phyloP scores from a whole-genome alignment of 2,113 vertebrate species.

The Tursiops truncatus region DNA sequence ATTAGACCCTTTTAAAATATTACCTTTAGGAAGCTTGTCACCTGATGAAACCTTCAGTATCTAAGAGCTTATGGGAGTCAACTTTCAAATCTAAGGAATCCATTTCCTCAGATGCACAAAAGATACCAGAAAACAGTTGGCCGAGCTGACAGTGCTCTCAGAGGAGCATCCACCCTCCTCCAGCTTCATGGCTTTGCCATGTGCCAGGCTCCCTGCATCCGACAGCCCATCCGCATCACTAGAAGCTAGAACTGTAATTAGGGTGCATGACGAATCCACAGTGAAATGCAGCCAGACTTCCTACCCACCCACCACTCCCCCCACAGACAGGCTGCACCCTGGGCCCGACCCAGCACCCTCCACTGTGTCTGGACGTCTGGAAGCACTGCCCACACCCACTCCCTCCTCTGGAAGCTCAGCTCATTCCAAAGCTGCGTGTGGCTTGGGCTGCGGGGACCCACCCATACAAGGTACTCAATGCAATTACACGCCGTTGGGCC shows the following conservation, averaged over 20 bases:
- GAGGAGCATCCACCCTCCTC: background rate
- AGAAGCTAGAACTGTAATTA: background rate
- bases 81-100: background rate
- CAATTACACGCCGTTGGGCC: background rate
- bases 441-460: background rate
- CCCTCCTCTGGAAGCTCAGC: background rate
- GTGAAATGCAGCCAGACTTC: background rate
- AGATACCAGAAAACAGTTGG: background rate
- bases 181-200: background rate
- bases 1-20: background rate
- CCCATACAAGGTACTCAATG: background rate
- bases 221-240: background rate
- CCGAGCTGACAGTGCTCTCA: background rate
- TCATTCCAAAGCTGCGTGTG: background rate
- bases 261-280: background rate
- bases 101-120: background rate
- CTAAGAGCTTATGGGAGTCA: background rate
- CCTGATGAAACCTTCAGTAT: background rate
- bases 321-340: background rate
- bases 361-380: conserved; percentile 13
- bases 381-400: background rate
- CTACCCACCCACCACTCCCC: background rate
- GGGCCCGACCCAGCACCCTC: too few species aligned
- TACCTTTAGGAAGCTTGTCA: background rate
- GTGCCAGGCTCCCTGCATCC: background rate